Evolutionary conservation across 2,113 vertebrate species (phyloP).

Genomic region (Rhineura floridana): DNA sequence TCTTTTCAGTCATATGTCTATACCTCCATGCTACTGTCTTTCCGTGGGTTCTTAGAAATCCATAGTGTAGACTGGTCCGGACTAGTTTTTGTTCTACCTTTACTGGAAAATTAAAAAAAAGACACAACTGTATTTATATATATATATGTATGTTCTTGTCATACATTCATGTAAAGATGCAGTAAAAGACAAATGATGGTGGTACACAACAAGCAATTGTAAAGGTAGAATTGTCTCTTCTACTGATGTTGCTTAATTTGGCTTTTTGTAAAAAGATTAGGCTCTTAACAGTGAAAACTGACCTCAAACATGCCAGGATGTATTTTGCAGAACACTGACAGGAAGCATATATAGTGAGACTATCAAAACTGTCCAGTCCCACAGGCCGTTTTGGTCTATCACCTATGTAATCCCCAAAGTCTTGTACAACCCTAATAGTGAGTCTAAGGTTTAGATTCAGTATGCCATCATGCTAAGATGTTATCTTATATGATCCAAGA

Average conservation of each 20-base stretch:
- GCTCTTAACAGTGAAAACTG: neutral
- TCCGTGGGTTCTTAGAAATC: conserved; percentile 89
- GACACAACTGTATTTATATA: neutral
- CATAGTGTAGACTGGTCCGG: conserved; percentile 87
- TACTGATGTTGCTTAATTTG: neutral
- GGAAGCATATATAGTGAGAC: neutral
- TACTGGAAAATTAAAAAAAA: conserved; percentile 78
- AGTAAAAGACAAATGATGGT: neutral
- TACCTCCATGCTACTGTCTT: conserved; percentile 87
- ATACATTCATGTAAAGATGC: neutral
- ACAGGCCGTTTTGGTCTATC: neutral
- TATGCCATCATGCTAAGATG: neutral
- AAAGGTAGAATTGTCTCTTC: neutral
- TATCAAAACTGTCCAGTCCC: neutral
- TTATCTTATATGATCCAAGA: too few species aligned
- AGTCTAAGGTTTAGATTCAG: neutral
- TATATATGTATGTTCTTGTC: neutral
- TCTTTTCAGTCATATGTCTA: conserved; percentile 72
- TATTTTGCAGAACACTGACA: neutral
- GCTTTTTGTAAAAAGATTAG: neutral
- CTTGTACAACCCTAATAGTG: neutral
- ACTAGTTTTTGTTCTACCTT: conserved; percentile 87
- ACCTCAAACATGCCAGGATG: neutral
- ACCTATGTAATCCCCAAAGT: neutral
- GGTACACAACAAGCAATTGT: neutral